These are phyloP conservation scores for Apostichopus parvimensis DNA, from an alignment of 35 echinoderm and acorn worm genomes.

Conservation along the genomic window DNA sequence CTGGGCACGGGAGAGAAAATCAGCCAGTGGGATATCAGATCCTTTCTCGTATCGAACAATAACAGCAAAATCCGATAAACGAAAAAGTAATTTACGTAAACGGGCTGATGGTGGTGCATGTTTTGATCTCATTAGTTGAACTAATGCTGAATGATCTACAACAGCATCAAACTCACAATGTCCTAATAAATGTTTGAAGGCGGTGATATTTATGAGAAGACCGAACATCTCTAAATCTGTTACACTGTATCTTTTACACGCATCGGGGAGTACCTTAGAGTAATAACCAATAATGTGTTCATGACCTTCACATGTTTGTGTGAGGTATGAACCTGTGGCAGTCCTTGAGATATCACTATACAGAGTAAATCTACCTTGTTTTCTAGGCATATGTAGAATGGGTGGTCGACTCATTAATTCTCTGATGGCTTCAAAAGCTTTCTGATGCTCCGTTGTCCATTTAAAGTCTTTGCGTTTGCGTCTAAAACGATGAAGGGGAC, in stretches of 20 bases:
- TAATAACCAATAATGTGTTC: no score
- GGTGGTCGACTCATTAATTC: conserved; percentile 46
- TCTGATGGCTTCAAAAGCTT: conserved; percentile 53
- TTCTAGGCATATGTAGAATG: conserved; percentile 1
- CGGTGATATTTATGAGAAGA: conserved; percentile 52
- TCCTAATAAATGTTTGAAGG: conserved; percentile 55
- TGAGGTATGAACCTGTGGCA: no score
- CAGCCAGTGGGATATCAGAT: conserved; percentile 37
- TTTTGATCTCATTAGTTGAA: conserved; percentile 63
- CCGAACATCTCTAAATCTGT: conserved; percentile 65
- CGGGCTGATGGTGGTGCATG: conserved; percentile 36
- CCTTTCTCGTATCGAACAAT: conserved; percentile 62
- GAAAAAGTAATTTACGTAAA: conserved; percentile 45
- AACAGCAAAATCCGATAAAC: conserved; percentile 43
- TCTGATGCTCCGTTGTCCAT: conserved; percentile 48
- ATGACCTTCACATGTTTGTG: no score
- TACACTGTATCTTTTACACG: conserved; percentile 56
- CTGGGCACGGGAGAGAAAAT: conserved; percentile 32
- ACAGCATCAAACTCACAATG: conserved; percentile 46
- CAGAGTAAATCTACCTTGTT: conserved; percentile 25
- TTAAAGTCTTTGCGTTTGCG: conserved; percentile 51
- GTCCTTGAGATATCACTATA: conserved; percentile 49
- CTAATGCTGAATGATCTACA: conserved; percentile 41
- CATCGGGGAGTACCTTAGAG: conserved; percentile 50
- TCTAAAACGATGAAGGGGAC: background rate